Evolutionary conservation across 2,888 invertebrate genomes (phyloP).

Genomic region (Drosophila algonquin): DNA sequence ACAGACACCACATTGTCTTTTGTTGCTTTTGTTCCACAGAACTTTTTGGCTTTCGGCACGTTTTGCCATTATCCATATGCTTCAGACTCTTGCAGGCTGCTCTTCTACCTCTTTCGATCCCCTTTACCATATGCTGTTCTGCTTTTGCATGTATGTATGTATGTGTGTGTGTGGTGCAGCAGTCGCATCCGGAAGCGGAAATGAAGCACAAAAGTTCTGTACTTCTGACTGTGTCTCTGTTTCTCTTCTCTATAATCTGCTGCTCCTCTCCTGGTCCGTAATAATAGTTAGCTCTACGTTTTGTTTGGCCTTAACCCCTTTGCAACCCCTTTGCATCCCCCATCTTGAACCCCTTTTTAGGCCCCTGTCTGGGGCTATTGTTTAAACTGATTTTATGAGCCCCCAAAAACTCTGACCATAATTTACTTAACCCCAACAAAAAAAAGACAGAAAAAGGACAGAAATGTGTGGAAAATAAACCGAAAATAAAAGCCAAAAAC

Average conservation of each 20-base stretch:
- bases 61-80: conserved; percentile 72
- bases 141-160: conserved; percentile 16
- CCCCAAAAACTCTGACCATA: conserved; percentile 60
- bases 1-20: conserved; percentile 64
- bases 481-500: conserved; percentile 20
- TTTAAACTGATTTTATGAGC: conserved; percentile 70
- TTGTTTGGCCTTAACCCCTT: conserved; percentile 23
- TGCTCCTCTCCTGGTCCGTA: conserved; percentile 44
- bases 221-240: conserved; percentile 50
- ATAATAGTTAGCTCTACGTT: conserved; percentile 68
- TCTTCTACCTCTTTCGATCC: neutral
- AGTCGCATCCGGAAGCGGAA: conserved; percentile 65
- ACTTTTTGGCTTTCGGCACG: conserved; percentile 73
- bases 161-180: conserved; percentile 32
- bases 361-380: conserved; percentile 43
- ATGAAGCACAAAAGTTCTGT: conserved; percentile 76
- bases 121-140: conserved; percentile 24
- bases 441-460: conserved; percentile 11
- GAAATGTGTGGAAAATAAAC: neutral
- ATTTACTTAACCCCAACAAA: conserved; percentile 58
- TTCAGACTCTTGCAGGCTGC: conserved; percentile 13
- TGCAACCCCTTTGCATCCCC: too few relatives aligned
- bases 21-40: conserved; percentile 59
- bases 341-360: neutral
- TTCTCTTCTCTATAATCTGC: conserved; percentile 49